A percentile compares a stretch with the other conserved stretches of the same genome.
These are phyloP conservation scores for Danaus melanippus DNA, from an alignment of 1,140 invertebrate genomes.

Conservation along the genomic window DNA sequence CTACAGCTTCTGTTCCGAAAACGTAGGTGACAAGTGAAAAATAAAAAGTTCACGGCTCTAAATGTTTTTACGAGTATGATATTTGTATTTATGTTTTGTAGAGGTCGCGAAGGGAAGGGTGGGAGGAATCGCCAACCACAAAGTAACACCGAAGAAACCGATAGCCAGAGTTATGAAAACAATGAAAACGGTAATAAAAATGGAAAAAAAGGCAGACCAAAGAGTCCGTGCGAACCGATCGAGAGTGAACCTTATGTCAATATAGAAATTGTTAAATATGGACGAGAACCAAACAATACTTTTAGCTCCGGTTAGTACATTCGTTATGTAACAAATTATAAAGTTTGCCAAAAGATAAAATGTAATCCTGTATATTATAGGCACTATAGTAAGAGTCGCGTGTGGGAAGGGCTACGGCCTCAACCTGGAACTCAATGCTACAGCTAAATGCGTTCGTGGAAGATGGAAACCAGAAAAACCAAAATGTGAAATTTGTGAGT, in stretches of 20 bases:
- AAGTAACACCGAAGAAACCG: slow-evolving; percentile 32
- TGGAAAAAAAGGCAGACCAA: slow-evolving; percentile 60
- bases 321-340: neutral
- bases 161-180: slow-evolving; percentile 27
- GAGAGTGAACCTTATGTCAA: slow-evolving; percentile 77
- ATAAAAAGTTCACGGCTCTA: neutral
- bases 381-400: slow-evolving; percentile 79
- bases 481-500: slow-evolving; percentile 82
- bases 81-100: slow-evolving; percentile 23
- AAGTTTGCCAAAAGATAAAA: slow-evolving; percentile 14
- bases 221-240: slow-evolving; percentile 73
- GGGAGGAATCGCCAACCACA: slow-evolving; percentile 38
- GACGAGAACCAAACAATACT: slow-evolving; percentile 73
- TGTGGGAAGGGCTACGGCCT: slow-evolving; percentile 83
- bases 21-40: slow-evolving; percentile 43
- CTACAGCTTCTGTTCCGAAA: slow-evolving; percentile 66
- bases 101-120: slow-evolving; percentile 62
- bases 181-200: slow-evolving; percentile 36
- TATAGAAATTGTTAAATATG: slow-evolving; percentile 77
- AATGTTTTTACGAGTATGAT: neutral
- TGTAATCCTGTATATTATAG: slow-evolving; percentile 46
- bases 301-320: slow-evolving; percentile 69
- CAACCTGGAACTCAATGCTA: slow-evolving; percentile 81
- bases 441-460: slow-evolving; percentile 83
- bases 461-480: slow-evolving; percentile 87